These are phyloP conservation scores for Zaprionus camerounensis DNA, from an alignment of 1,140 invertebrate genomes.

Conservation along the genomic window DNA sequence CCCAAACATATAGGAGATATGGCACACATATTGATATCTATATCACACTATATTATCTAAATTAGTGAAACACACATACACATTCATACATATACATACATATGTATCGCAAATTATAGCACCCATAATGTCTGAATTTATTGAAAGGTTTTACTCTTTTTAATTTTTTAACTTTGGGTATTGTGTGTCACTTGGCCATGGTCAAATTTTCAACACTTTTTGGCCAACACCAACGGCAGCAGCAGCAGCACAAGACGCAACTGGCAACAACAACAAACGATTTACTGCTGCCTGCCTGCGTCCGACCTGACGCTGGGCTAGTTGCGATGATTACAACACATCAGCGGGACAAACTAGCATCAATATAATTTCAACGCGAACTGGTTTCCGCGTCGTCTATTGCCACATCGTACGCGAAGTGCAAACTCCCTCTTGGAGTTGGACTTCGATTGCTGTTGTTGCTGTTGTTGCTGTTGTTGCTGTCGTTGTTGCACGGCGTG, in stretches of 20 bases:
- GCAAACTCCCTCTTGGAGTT: slow-evolving; percentile 31
- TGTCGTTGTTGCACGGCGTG: background rate
- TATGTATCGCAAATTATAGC: background rate
- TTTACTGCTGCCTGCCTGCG: slow-evolving; percentile 31
- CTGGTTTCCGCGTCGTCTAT: slow-evolving; percentile 75
- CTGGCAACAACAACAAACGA: slow-evolving; percentile 36
- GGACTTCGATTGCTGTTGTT: slow-evolving; percentile 18
- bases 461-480: slow-evolving; percentile 15
- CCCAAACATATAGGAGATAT: background rate
- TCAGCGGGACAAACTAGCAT: slow-evolving; percentile 54
- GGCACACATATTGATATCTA: background rate
- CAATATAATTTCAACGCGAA: slow-evolving; percentile 67
- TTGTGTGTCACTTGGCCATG: slow-evolving; percentile 73
- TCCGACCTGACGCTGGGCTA: slow-evolving; percentile 53
- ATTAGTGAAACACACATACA: too few species aligned
- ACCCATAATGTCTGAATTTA: background rate
- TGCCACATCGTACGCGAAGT: slow-evolving; percentile 59
- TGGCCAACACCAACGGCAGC: slow-evolving; percentile 22
- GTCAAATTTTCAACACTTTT: slow-evolving; percentile 61
- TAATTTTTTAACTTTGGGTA: slow-evolving; percentile 41
- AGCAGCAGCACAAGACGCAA: slow-evolving; percentile 27
- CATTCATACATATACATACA: too few species aligned
- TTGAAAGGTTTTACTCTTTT: slow-evolving; percentile 20
- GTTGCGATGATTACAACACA: slow-evolving; percentile 64
- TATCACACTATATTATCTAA: too few species aligned